These are phyloP conservation scores for Spizaetus ornatus DNA, from an alignment of 2,113 vertebrate species.

Conservation along the genomic window DNA sequence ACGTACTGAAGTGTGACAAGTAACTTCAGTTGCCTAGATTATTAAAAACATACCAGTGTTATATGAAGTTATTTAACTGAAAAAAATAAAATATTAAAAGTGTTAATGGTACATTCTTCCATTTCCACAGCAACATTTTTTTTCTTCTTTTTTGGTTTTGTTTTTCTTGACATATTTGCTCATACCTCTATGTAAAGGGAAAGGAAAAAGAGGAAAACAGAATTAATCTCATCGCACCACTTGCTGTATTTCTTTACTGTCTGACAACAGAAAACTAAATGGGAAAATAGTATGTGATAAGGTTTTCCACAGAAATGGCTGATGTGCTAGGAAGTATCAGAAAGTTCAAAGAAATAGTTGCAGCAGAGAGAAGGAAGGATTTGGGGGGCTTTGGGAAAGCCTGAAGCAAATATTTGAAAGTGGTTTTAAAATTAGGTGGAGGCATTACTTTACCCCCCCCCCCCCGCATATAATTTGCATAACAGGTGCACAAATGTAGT, in stretches of 20 bases:
- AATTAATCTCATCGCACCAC: background rate
- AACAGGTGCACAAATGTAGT: background rate
- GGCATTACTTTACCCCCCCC: background rate
- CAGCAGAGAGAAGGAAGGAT: background rate
- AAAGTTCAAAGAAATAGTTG: background rate
- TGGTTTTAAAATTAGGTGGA: background rate
- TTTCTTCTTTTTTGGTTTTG: background rate
- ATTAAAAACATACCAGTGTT: background rate
- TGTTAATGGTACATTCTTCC: background rate
- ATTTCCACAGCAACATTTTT: background rate
- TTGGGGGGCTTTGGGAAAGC: background rate
- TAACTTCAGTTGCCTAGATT: background rate
- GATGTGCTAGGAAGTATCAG: background rate
- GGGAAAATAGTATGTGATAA: background rate
- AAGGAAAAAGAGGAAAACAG: background rate
- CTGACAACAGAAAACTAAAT: background rate
- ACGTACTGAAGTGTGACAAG: background rate
- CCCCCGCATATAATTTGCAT: background rate
- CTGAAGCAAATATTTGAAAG: background rate
- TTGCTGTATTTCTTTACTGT: background rate
- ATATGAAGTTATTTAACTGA: background rate
- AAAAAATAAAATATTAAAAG: background rate
- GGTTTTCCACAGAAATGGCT: background rate
- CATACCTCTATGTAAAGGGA: background rate
- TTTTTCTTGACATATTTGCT: background rate